A percentile compares a stretch with the other conserved stretches of the same genome.
phyloP scores from a whole-genome alignment of 2,888 invertebrate species.

The Drosophila acutilabella region DNA sequence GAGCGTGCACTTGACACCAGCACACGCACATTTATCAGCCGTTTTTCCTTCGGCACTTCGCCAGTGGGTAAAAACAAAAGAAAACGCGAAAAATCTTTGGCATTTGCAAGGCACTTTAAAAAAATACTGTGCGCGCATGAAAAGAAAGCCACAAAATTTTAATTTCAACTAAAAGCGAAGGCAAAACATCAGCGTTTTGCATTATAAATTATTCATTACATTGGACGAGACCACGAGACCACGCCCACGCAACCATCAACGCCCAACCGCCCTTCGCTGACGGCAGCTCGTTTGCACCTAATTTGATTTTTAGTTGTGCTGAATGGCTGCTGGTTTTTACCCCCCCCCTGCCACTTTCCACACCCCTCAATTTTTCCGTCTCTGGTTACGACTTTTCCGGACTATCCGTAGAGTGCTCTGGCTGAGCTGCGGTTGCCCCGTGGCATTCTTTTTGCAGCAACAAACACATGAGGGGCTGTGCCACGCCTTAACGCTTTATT shows the following conservation, averaged over 20 bases:
- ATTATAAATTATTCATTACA: constrained; percentile 84
- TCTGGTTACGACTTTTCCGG: constrained; percentile 15
- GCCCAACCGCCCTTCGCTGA: constrained; percentile 30
- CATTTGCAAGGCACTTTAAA: constrained; percentile 54
- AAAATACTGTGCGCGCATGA: constrained; percentile 31
- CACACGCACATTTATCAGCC: constrained; percentile 78
- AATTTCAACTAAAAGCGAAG: constrained; percentile 82
- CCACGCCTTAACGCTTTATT: constrained; percentile 55
- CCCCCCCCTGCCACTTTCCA: background rate
- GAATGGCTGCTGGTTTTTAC: constrained; percentile 46
- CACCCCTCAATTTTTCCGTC: background rate
- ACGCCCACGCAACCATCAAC: constrained; percentile 15
- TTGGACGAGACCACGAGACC: constrained; percentile 56
- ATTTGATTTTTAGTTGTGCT: constrained; percentile 83
- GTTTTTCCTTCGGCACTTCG: background rate
- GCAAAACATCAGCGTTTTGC: constrained; percentile 53
- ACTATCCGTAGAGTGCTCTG: constrained; percentile 17
- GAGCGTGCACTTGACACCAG: constrained; percentile 77
- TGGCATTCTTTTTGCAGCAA: constrained; percentile 52
- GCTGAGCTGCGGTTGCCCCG: constrained; percentile 59
- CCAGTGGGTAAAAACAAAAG: constrained; percentile 15
- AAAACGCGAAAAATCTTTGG: constrained; percentile 25
- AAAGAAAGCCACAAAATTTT: constrained; percentile 81
- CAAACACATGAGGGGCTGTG: constrained; percentile 51
- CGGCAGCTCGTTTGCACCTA: constrained; percentile 83